Conservation (phyloP, 2,888 invertebrate genomes). For the Cryptophagus acutangulus region DNA sequence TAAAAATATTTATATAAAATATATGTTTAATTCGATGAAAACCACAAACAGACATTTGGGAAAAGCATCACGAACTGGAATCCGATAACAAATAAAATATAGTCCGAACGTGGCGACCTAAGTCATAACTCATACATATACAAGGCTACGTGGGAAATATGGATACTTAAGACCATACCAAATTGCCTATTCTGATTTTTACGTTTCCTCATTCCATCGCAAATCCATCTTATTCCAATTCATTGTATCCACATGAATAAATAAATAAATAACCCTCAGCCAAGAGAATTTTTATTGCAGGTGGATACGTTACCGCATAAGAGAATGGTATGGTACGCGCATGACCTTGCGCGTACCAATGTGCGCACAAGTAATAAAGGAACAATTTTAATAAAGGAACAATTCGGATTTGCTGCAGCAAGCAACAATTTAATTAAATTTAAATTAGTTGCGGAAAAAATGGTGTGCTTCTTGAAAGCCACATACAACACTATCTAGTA, state of each 20-base stretch:
- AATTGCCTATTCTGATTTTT: conserved; percentile 44
- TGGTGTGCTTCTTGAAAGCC: conserved; percentile 22
- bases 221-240: too few species aligned
- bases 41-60: conserved; percentile 46
- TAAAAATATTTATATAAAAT: conserved; percentile 36
- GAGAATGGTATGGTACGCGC: too few species aligned
- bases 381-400: too few species aligned
- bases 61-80: conserved; percentile 47
- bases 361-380: too few species aligned
- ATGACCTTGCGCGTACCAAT: too few species aligned
- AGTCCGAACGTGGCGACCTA: conserved; percentile 46
- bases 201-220: conserved; percentile 35
- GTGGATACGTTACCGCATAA: too few species aligned
- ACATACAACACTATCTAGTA: conserved; percentile 19
- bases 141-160: conserved; percentile 46
- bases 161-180: conserved; percentile 45
- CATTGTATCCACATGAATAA: too few species aligned
- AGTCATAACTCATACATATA: conserved; percentile 47
- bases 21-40: conserved; percentile 46
- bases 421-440: too few species aligned
- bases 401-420: too few species aligned
- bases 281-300: too few species aligned
- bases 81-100: conserved; percentile 51
- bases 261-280: too few species aligned
- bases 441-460: too few species aligned